Base-by-base conservation (phyloP, 1,140 invertebrate species). In the Sycophaga agraensis region DNA sequence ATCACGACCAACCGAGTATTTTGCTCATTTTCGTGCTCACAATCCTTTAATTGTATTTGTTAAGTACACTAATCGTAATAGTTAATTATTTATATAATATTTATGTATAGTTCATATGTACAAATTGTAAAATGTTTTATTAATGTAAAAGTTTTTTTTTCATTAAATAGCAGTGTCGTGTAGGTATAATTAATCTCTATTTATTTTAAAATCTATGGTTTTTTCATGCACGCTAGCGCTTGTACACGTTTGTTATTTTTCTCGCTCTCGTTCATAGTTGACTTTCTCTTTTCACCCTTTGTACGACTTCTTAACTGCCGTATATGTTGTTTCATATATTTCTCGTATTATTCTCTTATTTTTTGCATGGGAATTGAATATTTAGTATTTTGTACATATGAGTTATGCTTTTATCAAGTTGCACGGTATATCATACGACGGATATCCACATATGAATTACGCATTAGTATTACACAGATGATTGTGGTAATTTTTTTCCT, bases 51-150 rank as follows among this genome's bases (percentile, higher is more conserved):
- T 56, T 50, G 4, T 42, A 45, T 51, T 57, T 9, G 2, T 51
- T 57, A 57, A 16, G 51, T n/a, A n/a, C 16, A 31, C 61, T 63
- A 51, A 50, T 45, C 16, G 37, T 63, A 57, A 51, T 57, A 49
- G 26, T 50, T 59, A 46, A 57, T 24, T 57, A 50, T 24, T 34
- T 8, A 62, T 67, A 62, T 68, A 71, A 57, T 65, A 48, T 65
- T 60, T 74, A 68, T 70, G 67, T 71, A 70, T 74, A 73, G 39
- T 74, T 74, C 66, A 73, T 76, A 77, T 78, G 66, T 76, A 78
- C 73, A 78, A 78, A 78, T 78, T 75, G 72, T 73, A 76, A 76
- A 75, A 76, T 75, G 66, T 69, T 42, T 72, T 69, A 67, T 75
- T 74, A 69, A 74, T 76, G 69, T 74, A 77, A 75, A 75, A 74